Base-by-base conservation (phyloP, 1,140 invertebrate species). In the Zaprionus kolodkinae region DNA sequence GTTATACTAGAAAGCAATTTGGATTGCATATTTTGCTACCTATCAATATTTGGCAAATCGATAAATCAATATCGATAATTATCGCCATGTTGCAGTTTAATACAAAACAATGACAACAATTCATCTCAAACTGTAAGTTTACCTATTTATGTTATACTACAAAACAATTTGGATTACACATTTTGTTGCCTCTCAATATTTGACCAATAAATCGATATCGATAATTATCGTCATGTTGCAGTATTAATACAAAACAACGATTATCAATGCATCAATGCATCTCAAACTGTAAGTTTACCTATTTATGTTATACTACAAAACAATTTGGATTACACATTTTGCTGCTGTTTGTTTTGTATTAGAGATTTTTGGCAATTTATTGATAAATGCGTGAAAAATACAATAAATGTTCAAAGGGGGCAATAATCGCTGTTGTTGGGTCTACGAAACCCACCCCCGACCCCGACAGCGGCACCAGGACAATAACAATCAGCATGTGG, bases 401-500 rank as follows among this genome's bases (percentile, higher is more conserved):
- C 27, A 66, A 72, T 59, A 72, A 72, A 67, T 30, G 55, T 38
- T 40, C 10, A 21, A n/a, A 43, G 13, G n/a, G 33, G 27, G 25
- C 65, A 73, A 73, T 68, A 61, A 56, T 61, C 36, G 65, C 40
- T 57, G 15, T 61, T 69, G 35, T 59, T 68, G 43, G 54, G 36
- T 38, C n/a, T 35, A 15, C 10, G 40, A 50, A 57, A 70, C 57
- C 72, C 65, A 57, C 65, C 33, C 21, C 33, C 21, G 62, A 11
- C 1, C 21, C 27, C 52, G 1, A 43, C 27, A 21, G 15, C 33
- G 30, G 60, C 36, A 63, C n/a, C 40, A 61, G 68, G 30, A 63
- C 50, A 78, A 83, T 87, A 81, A 83, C 83, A 79, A 91, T 88
- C 87, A 91, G 87, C 87, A 84, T 91, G 87, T 82, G 87, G 87